Base-by-base conservation (phyloP, 2,888 invertebrate species). In the Cordilura impudica region DNA sequence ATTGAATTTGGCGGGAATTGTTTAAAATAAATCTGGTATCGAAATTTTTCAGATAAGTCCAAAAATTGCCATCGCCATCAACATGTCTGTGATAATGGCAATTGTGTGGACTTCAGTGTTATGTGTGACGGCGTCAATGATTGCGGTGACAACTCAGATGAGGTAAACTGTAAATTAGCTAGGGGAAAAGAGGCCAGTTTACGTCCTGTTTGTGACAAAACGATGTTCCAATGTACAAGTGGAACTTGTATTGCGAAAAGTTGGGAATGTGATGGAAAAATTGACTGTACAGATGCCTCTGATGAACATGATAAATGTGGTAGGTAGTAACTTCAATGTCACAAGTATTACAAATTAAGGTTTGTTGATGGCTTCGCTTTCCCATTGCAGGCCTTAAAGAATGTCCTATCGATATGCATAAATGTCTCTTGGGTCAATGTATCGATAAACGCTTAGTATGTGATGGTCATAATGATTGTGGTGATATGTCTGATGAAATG, bases 261-360 rank as follows among this genome's bases (percentile, higher is more conserved):
- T 58, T 92, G 92, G 90, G 92, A 93, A 51, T 97, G 97, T 87
- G 94, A 97, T 87, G 92, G 92, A 0, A 90, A 91, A n/a, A 89
- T 90, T 51, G 96, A 97, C 88, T 97, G 97, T 86, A 83, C 87
- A 0, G 96, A 97, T 87, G 91, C 90, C 10, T 93, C 94, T 0
- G 96, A 96, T 84, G 96, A 96, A 87, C 92, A 93, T 74, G 93
- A 92, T 66, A 91, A 91, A 83, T 92, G 92, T 82, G 86, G 83
- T 85, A 79, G 83, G 85, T 85, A n/a, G n/a, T n/a, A n/a, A n/a
- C n/a, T n/a, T n/a, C n/a, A 26, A 26, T 26, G 26, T 26, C 26
- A 26, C 26, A 26, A 3, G 3, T 26, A 26, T 26, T 3, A 4
- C 26, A 26, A 26, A 26, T 26, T 26, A 60, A n/a, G 26, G 4